phyloP scores from a whole-genome alignment of 2,113 vertebrate species.

The Heterocephalus glaber region DNA sequence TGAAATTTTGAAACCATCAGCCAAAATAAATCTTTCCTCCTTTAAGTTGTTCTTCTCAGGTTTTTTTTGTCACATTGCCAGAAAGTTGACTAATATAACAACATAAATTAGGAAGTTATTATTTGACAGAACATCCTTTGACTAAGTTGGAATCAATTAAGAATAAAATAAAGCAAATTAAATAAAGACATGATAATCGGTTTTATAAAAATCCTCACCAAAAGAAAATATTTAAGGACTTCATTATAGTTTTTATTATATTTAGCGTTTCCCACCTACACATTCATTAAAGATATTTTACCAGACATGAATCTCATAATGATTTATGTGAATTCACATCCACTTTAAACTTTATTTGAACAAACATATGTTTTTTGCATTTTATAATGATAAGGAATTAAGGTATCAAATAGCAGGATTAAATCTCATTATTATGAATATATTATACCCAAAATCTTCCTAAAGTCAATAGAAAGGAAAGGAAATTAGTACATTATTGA shows the following conservation, averaged over 20 bases:
- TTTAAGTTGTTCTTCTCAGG: neutral
- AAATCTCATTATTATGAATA: constrained; percentile 45
- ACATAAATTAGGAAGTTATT: neutral
- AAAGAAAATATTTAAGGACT: constrained; percentile 18
- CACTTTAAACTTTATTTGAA: constrained; percentile 36
- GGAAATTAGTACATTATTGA: constrained; percentile 24
- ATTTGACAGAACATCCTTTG: neutral
- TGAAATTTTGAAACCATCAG: neutral
- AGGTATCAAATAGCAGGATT: neutral
- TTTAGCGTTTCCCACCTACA: neutral
- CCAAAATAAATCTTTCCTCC: neutral
- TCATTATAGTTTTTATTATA: neutral
- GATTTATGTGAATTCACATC: constrained; percentile 30
- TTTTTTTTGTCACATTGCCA: neutral
- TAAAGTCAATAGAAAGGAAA: constrained; percentile 50
- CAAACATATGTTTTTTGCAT: neutral
- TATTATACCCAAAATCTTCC: neutral
- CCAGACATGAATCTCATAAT: neutral
- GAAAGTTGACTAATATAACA: neutral
- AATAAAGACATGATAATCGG: neutral
- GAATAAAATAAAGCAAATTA: constrained; percentile 30
- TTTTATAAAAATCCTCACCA: neutral
- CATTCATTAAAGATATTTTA: constrained; percentile 32
- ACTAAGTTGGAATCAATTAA: neutral
- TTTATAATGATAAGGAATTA: constrained; percentile 44